Percentiles rank a stretch among this genome's conserved stretches.
Evolutionary conservation across 2,113 vertebrate species (phyloP).

Genomic region (Clarias gariepinus): DNA sequence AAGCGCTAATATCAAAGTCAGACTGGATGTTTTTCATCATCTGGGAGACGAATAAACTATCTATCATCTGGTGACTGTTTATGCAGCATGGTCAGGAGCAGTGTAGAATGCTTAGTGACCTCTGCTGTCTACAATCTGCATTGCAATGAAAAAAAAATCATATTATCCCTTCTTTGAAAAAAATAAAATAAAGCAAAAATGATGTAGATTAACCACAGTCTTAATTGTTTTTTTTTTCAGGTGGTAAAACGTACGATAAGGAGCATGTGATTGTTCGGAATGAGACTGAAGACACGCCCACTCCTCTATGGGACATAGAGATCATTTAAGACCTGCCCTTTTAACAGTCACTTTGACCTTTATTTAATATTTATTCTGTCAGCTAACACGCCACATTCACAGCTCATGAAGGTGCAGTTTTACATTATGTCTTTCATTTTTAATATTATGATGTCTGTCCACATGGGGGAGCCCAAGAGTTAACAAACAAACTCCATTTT

Average conservation of each 20-base stretch:
- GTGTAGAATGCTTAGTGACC: not conserved
- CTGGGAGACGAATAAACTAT: not conserved
- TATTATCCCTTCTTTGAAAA: not conserved
- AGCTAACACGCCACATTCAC: not conserved
- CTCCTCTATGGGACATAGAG: constrained; percentile 84
- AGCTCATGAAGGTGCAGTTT: not conserved
- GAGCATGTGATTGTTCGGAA: constrained; percentile 85
- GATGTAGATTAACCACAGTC: not conserved
- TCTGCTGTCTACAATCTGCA: not conserved
- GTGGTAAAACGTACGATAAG: constrained; percentile 83
- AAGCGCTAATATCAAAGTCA: not conserved
- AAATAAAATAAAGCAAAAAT: not conserved
- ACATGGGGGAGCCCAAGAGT: not conserved
- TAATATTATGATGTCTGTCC: not conserved
- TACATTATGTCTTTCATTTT: not conserved
- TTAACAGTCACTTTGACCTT: not conserved
- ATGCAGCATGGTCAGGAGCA: not conserved
- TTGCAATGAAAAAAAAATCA: not conserved
- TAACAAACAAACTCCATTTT: not conserved
- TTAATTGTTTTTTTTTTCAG: constrained; percentile 60
- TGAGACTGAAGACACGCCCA: constrained; percentile 69
- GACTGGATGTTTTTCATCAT: not conserved
- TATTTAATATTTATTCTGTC: not conserved
- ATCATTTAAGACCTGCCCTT: constrained; percentile 65
- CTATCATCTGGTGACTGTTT: not conserved